phyloP scores from a whole-genome alignment of 2,888 invertebrate genomes.

The Mythimna albipuncta region DNA sequence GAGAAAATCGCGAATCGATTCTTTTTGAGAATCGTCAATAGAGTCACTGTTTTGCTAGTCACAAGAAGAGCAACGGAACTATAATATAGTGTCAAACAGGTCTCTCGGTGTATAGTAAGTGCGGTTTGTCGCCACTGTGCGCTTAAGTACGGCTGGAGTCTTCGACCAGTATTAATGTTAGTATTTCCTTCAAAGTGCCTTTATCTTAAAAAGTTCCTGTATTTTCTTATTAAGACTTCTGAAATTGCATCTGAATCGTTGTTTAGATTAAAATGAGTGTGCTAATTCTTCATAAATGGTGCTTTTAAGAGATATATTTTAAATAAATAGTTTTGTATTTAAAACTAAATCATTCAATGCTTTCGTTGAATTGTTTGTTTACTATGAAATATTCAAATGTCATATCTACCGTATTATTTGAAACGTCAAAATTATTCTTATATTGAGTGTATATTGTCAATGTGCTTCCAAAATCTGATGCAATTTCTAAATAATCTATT shows the following conservation, averaged over 20 bases:
- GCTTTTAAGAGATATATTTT: slow-evolving; percentile 18
- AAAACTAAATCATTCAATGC: slow-evolving; percentile 34
- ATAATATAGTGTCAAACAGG: slow-evolving; percentile 48
- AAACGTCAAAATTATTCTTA: slow-evolving; percentile 32
- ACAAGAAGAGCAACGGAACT: slow-evolving; percentile 56
- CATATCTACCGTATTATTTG: slow-evolving; percentile 13
- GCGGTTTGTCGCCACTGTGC: slow-evolving; percentile 35
- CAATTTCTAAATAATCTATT: slow-evolving; percentile 49
- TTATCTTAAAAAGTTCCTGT: slow-evolving; percentile 70
- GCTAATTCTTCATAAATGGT: slow-evolving; percentile 10
- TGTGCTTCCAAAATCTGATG: slow-evolving; percentile 53
- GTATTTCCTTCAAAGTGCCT: slow-evolving; percentile 65
- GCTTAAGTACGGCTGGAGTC: slow-evolving; percentile 46
- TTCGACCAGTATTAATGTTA: slow-evolving; percentile 70
- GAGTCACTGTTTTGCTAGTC: slow-evolving; percentile 60
- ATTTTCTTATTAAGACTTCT: slow-evolving; percentile 66
- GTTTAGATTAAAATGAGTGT: slow-evolving; percentile 47
- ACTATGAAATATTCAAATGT: slow-evolving; percentile 29
- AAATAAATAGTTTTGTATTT: slow-evolving; percentile 32
- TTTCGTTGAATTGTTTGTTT: slow-evolving; percentile 45
- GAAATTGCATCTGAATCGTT: slow-evolving; percentile 51
- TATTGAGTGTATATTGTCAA: not conserved
- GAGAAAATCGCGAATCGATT: slow-evolving; percentile 25
- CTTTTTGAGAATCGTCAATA: slow-evolving; percentile 13
- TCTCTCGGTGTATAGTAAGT: slow-evolving; percentile 28